Conservation (phyloP, 64 coral and sea anemone genomes). For the Actinia tenebrosa region DNA sequence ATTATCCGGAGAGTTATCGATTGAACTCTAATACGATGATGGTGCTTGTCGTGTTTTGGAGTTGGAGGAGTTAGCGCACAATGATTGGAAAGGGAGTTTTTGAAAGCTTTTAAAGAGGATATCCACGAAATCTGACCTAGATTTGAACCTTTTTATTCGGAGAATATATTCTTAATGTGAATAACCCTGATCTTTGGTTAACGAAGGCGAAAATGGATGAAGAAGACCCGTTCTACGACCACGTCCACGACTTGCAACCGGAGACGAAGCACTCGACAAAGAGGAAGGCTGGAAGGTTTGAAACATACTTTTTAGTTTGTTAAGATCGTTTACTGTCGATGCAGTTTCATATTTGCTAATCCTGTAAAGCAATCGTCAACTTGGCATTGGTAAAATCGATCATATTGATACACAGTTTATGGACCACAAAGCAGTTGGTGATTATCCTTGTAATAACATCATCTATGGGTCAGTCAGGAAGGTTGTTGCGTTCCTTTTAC, state of each 20-base stretch:
- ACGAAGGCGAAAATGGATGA: neutral
- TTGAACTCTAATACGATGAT: neutral
- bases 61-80: neutral
- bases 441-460: neutral
- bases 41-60: slow-evolving; percentile 8
- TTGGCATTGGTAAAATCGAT: neutral
- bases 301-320: neutral
- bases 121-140: neutral
- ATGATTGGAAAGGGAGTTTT: slow-evolving; percentile 5
- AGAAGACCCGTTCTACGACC: slow-evolving; percentile 20
- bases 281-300: slow-evolving; percentile 23
- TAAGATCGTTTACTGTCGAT: neutral
- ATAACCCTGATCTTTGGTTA: neutral
- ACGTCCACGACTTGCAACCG: slow-evolving; percentile 17
- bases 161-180: neutral
- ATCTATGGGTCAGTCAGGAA: neutral
- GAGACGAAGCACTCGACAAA: slow-evolving; percentile 4
- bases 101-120: slow-evolving; percentile 1
- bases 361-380: neutral
- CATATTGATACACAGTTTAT: neutral
- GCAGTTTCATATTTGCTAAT: neutral
- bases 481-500: neutral
- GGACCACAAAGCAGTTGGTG: neutral
- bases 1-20: neutral
- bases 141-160: neutral